These are phyloP conservation scores for Minunthozetes semirufus DNA, from an alignment of 2,888 invertebrate species.

Conservation along the genomic window DNA sequence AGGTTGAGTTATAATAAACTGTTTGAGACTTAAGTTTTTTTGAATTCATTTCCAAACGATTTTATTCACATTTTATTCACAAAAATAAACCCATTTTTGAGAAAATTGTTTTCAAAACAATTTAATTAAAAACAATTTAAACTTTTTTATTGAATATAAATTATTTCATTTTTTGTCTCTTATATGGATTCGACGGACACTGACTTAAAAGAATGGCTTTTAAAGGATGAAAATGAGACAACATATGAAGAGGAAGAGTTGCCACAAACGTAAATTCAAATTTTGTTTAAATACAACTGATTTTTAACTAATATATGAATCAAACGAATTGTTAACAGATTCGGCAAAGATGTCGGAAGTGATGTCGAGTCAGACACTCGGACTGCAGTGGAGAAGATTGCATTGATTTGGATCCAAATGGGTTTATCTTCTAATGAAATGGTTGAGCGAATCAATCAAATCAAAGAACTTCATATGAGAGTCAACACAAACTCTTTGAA, in stretches of 20 bases:
- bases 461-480: background rate
- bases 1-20: too few species aligned
- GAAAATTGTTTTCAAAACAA: too few species aligned
- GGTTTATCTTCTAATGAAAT: slow-evolving; percentile 18
- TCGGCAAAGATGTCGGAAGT: slow-evolving; percentile 1
- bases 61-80: too few species aligned
- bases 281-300: background rate
- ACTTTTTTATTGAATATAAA: too few species aligned
- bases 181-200: slow-evolving; percentile 4
- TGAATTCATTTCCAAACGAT: too few species aligned
- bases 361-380: background rate
- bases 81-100: too few species aligned
- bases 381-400: slow-evolving; percentile 19
- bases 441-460: slow-evolving; percentile 21
- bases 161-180: too few species aligned
- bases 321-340: background rate
- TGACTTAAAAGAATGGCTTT: background rate
- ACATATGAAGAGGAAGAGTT: background rate
- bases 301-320: background rate
- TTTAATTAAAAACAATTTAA: too few species aligned
- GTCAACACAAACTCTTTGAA: background rate
- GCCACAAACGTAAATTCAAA: background rate
- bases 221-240: background rate
- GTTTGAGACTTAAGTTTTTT: too few species aligned
- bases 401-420: slow-evolving; percentile 20